Evolutionary conservation across 2,113 vertebrate species (phyloP).

Genomic region (Mirza zaza): DNA sequence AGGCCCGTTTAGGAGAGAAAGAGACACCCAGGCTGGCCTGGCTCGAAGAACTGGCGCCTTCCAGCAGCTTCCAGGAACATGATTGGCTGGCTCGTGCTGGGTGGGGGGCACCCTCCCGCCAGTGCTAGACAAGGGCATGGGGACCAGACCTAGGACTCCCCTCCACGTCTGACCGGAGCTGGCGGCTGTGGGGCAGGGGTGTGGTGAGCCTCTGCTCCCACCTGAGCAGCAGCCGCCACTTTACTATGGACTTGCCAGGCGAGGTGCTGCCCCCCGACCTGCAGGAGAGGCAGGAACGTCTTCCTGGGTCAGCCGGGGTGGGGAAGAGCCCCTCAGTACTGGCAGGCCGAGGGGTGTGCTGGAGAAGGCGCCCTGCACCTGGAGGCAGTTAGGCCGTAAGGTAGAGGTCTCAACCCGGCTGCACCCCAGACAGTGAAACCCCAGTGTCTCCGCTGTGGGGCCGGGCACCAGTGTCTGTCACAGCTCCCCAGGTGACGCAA

Average conservation of each 20-base stretch:
- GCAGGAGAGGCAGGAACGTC: not conserved
- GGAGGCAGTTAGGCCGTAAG: not conserved
- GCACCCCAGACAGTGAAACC: not conserved
- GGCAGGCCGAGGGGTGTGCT: too few relatives aligned
- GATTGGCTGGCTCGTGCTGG: not conserved
- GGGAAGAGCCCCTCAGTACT: not conserved
- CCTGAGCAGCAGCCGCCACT: not conserved
- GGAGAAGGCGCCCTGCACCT: not conserved
- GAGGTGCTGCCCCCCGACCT: not conserved
- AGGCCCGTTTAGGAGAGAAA: not conserved
- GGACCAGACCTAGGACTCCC: not conserved
- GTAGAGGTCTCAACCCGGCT: not conserved
- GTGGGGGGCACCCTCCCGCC: not conserved
- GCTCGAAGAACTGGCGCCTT: not conserved
- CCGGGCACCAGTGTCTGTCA: not conserved
- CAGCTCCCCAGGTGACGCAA: not conserved
- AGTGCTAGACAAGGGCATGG: fast-evolving
- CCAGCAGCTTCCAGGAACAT: not conserved
- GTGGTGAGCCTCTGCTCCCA: not conserved
- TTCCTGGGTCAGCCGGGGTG: not conserved
- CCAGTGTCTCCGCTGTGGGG: not conserved
- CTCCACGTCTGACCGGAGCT: not conserved
- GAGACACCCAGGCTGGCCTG: not conserved
- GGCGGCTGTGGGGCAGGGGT: not conserved
- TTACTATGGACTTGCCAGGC: not conserved